These are phyloP conservation scores for Lepidurus arcticus DNA, from an alignment of 1,140 invertebrate species.

Conservation along the genomic window DNA sequence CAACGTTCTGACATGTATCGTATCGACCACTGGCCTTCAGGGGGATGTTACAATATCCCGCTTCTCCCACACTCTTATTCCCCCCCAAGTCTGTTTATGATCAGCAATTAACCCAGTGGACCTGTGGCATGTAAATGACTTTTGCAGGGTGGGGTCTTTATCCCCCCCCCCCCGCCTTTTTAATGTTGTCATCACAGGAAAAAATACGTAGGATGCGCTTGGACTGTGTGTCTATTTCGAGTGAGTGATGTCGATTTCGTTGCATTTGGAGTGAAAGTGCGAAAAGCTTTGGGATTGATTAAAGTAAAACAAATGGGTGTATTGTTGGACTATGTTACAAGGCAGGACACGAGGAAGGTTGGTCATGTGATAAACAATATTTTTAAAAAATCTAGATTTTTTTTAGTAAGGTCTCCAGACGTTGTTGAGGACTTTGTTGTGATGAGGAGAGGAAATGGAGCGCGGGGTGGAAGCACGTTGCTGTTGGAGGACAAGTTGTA, in stretches of 20 bases:
- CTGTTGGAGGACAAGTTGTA: background rate
- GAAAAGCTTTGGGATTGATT: too few relatives aligned
- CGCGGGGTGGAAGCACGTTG: background rate
- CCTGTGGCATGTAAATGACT: constrained; percentile 5
- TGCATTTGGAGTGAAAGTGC: too few relatives aligned
- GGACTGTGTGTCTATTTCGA: background rate
- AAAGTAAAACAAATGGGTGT: background rate
- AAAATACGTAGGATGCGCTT: background rate
- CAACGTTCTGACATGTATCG: background rate
- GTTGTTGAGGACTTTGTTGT: background rate
- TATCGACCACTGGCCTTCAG: constrained; percentile 8
- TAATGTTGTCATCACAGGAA: background rate
- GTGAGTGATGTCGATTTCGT: too few relatives aligned
- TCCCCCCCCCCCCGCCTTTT: background rate
- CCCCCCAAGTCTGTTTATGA: background rate
- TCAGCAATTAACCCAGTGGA: background rate
- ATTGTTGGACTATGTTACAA: constrained; percentile 16
- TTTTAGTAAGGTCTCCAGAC: background rate
- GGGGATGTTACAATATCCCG: background rate
- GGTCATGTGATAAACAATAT: background rate
- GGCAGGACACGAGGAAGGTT: background rate
- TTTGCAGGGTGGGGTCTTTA: background rate
- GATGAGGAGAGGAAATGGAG: background rate
- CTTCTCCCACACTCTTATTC: background rate
- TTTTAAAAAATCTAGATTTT: background rate